Conservation (phyloP, 1,140 invertebrate genomes). For the Sarcophaga peregrina region DNA sequence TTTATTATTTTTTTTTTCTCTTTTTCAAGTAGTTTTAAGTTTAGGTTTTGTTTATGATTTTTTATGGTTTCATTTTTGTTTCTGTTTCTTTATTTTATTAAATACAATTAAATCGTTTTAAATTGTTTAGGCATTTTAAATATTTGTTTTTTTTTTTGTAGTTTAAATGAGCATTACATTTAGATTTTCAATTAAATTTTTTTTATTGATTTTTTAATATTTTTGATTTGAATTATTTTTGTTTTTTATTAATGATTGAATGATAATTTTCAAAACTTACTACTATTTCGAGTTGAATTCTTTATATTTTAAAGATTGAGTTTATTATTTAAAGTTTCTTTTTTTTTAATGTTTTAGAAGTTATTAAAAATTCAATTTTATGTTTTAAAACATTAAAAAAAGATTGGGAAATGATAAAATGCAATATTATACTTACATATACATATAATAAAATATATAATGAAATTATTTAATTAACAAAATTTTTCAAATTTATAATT, state of each 20-base stretch:
- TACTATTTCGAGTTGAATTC: constrained; percentile 18
- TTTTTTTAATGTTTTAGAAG: background rate
- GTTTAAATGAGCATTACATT: constrained; percentile 33
- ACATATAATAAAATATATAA: no score
- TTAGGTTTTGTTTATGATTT: background rate
- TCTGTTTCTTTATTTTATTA: background rate
- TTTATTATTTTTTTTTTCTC: constrained; percentile 20
- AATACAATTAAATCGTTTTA: constrained; percentile 25
- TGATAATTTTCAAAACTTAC: constrained; percentile 22
- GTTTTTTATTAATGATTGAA: background rate
- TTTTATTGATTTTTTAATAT: background rate
- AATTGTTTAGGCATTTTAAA: constrained; percentile 18
- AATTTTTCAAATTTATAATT: no score
- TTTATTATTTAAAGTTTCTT: constrained; percentile 13
- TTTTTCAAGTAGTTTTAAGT: constrained; percentile 14
- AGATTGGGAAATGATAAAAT: no score
- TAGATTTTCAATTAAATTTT: background rate
- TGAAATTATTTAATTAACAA: no score
- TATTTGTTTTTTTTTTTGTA: background rate
- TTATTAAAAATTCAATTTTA: background rate
- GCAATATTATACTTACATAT: no score
- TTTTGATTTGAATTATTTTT: background rate
- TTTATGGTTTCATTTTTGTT: constrained; percentile 29
- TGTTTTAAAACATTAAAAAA: background rate
- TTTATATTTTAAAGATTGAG: background rate